These are phyloP conservation scores for Tetheella fluctuosa DNA, from an alignment of 2,888 invertebrate genomes.

Conservation along the genomic window DNA sequence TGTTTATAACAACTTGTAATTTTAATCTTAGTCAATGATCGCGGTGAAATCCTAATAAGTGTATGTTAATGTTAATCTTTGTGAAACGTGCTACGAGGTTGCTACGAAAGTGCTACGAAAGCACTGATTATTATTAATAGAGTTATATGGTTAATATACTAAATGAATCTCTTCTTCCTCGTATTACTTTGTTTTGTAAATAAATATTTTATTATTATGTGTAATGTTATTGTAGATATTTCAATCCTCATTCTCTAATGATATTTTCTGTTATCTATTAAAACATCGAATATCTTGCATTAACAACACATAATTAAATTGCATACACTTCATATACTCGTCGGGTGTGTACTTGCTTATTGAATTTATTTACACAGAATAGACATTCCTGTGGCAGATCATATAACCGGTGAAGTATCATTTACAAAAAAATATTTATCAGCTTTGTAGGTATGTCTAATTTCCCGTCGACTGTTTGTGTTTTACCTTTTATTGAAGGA, in stretches of 20 bases:
- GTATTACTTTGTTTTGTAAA: neutral
- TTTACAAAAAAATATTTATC: conserved; percentile 48
- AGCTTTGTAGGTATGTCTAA: conserved; percentile 27
- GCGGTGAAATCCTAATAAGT: neutral
- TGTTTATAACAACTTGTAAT: conserved; percentile 28
- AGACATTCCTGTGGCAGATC: conserved; percentile 62
- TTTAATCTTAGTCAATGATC: neutral
- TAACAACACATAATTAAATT: conserved; percentile 45
- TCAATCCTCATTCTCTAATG: neutral
- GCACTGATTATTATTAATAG: neutral
- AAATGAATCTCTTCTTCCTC: neutral
- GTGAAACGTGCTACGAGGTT: conserved; percentile 54
- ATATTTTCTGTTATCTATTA: conserved; percentile 13
- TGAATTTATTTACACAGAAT: conserved; percentile 66
- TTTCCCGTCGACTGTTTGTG: conserved; percentile 34
- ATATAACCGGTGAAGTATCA: conserved; percentile 54
- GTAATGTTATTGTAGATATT: neutral
- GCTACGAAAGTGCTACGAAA: conserved; percentile 48
- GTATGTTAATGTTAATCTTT: neutral
- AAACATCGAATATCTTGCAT: conserved; percentile 28
- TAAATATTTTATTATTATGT: neutral
- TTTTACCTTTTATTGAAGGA: conserved; percentile 24
- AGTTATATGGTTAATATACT: neutral
- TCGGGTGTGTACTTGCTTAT: conserved; percentile 53
- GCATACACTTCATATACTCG: conserved; percentile 61